Evolutionary conservation across 2,888 invertebrate species (phyloP).

Genomic region (Morpho helenor): DNA sequence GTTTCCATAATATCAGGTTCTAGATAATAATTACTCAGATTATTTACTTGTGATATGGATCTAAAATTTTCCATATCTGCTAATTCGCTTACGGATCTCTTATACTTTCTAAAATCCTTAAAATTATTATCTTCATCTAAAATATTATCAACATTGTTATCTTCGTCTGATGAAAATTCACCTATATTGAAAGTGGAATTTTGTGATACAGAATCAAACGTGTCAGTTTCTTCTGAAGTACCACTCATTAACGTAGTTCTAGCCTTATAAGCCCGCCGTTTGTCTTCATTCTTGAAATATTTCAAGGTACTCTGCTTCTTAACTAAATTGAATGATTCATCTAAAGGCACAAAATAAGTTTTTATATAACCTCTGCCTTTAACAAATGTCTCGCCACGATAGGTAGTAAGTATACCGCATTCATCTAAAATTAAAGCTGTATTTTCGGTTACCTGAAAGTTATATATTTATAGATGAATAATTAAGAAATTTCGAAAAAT

Average conservation of each 20-base stretch:
- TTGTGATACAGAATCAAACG: conserved; percentile 32
- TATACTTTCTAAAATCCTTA: conserved; percentile 14
- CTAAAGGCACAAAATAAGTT: conserved; percentile 86
- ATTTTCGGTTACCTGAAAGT: conserved; percentile 82
- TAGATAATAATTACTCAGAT: conserved; percentile 35
- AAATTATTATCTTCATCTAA: conserved; percentile 15
- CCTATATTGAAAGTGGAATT: conserved; percentile 37
- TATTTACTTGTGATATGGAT: conserved; percentile 29
- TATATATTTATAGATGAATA: too few relatives aligned
- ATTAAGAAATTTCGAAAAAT: too few relatives aligned
- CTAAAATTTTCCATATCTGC: conserved; percentile 26
- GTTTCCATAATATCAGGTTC: conserved; percentile 51
- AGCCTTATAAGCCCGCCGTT: conserved; percentile 42
- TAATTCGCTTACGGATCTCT: conserved; percentile 16
- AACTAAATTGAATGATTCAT: conserved; percentile 78
- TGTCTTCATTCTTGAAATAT: conserved; percentile 46
- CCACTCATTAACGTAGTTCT: conserved; percentile 40
- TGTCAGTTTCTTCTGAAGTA: conserved; percentile 28
- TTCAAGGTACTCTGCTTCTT: conserved; percentile 52
- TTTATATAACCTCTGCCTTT: conserved; percentile 85
- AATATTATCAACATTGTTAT: conserved; percentile 8
- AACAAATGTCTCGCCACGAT: conserved; percentile 84
- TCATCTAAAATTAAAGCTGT: conserved; percentile 84
- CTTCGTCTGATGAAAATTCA: conserved; percentile 34
- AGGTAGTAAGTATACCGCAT: conserved; percentile 83